Base-by-base conservation (phyloP, 2,888 invertebrate genomes). In the Shargacucullia verbasci region DNA sequence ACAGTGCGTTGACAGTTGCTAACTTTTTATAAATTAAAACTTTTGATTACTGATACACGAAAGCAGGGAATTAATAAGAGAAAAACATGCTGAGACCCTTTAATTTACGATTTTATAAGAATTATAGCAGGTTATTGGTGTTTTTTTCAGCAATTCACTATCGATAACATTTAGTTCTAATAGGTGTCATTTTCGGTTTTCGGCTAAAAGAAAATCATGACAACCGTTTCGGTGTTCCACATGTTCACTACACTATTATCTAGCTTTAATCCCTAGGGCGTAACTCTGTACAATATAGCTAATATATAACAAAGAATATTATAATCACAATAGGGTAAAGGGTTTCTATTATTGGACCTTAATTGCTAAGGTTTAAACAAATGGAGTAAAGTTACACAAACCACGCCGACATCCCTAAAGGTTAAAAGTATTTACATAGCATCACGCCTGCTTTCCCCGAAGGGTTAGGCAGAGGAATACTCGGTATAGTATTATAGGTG, bases 251-350 rank as follows among this genome's bases (percentile, higher is more conserved):
- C 52, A 50, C 56, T 60, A 38, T n/a, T 52, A 38, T 40, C 44
- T 45, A 52, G 40, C 44, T 12, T 37, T 63, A 74, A 73, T 74
- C 74, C 63, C 73, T 25, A 39, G 59, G 63, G 76, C 63, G 66
- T 61, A 44, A 44, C 56, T 46, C 59, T 31, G 39, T 33, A 55
- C 54, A 63, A 75, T 64, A 56, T 60, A 64, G 20, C 20, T 20
- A 20, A 52, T 65, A 58, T 63, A 65, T 56, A 61, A 73, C 73
- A 73, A 75, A 62, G 62, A 69, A 73, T 69, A 72, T 76, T 72
- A 52, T 74, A 73, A 69, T 63, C 70, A 70, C 76, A 73, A 69
- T 75, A 53, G 72, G 37, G 40, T 41, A 64, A 70, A 55, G 69
- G 73, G 59, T 62, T 69, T 63, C 62, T 71, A 63, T 66, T 66